Evolutionary conservation across 2,888 invertebrate species (phyloP).

Genomic region (Listrodromus nycthemerus): DNA sequence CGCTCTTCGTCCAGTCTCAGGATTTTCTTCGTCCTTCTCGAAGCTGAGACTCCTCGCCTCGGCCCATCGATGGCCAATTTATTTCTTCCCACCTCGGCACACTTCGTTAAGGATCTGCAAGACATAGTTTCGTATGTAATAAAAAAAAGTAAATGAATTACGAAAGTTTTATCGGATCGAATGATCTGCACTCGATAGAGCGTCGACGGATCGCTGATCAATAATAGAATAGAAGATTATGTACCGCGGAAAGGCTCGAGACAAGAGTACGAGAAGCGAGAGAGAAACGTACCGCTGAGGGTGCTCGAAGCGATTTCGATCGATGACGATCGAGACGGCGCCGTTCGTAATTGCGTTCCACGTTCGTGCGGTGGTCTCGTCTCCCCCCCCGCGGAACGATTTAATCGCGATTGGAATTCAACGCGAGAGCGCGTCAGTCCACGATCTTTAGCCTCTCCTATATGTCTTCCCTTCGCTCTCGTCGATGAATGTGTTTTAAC

Average conservation of each 20-base stretch:
- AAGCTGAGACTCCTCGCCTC: neutral
- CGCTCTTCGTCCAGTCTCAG: neutral
- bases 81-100: neutral
- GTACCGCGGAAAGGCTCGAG: conserved; percentile 25
- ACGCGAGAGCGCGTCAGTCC: conserved; percentile 52
- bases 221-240: neutral
- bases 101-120: neutral
- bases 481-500: conserved; percentile 53
- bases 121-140: neutral
- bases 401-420: conserved; percentile 69
- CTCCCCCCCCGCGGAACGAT: conserved; percentile 59
- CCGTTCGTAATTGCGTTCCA: conserved; percentile 67
- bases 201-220: neutral
- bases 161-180: neutral
- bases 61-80: neutral
- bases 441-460: conserved; percentile 56
- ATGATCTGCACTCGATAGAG: neutral
- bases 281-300: conserved; percentile 16
- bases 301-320: conserved; percentile 60
- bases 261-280: conserved; percentile 14
- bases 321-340: conserved; percentile 68
- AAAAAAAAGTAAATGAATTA: neutral
- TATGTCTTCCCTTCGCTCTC: conserved; percentile 6
- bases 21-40: conserved; percentile 24
- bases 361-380: conserved; percentile 34